Conservation (phyloP, 2,113 vertebrate genomes). For the Lepidothrix coronata region DNA sequence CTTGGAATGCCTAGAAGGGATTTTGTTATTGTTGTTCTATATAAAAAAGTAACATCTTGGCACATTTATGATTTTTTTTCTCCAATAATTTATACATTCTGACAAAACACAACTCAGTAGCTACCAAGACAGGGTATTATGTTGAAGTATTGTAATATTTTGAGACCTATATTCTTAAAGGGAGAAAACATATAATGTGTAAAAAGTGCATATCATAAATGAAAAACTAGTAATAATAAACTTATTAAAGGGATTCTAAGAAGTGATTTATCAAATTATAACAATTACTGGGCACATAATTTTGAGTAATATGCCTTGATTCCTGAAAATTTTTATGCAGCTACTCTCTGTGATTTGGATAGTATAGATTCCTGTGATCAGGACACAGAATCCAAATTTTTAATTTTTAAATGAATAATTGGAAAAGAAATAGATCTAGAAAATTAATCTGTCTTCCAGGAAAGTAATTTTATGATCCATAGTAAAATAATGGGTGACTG, state of each 20-base stretch:
- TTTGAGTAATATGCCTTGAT: not conserved
- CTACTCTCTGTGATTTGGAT: not conserved
- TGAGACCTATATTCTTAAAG: not conserved
- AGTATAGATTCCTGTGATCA: not conserved
- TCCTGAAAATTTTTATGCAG: not conserved
- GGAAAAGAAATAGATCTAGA: not conserved
- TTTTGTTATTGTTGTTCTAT: not conserved
- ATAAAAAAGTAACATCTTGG: not conserved
- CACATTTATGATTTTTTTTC: not conserved
- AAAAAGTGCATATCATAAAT: not conserved
- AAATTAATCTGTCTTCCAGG: not conserved
- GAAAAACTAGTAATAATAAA: not conserved
- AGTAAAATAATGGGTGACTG: not conserved
- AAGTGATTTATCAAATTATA: not conserved
- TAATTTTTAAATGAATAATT: not conserved
- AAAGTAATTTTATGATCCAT: not conserved
- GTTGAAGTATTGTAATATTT: not conserved
- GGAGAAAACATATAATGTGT: not conserved
- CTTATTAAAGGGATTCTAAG: not conserved
- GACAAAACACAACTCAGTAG: not conserved
- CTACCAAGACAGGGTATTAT: not conserved
- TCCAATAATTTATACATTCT: not conserved
- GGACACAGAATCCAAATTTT: not conserved
- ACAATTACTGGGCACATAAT: not conserved
- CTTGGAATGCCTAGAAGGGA: not conserved